These are phyloP conservation scores for Enteromius afrohamiltoni DNA, from an alignment of 2,797 vertebrate species.

Conservation along the genomic window DNA sequence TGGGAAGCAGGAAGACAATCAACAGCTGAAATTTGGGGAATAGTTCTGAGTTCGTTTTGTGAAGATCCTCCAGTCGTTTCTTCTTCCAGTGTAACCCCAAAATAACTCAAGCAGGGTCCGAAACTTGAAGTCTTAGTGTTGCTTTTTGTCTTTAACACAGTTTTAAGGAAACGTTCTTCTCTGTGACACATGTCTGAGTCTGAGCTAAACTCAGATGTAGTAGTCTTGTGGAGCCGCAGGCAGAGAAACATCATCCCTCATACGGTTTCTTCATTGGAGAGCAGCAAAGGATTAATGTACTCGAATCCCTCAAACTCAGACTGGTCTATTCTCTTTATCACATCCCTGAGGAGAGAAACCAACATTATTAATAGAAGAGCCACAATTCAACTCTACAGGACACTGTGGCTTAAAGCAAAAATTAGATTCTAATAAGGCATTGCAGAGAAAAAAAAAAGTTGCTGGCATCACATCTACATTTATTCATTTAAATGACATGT, in stretches of 20 bases:
- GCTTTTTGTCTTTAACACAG: slow-evolving; percentile 16
- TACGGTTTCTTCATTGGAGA: slow-evolving; percentile 93
- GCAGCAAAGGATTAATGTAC: slow-evolving; percentile 96
- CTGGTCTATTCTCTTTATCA: slow-evolving; percentile 98
- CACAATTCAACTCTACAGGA: slow-evolving; percentile 6
- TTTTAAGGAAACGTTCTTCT: slow-evolving; percentile 29
- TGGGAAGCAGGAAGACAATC: slow-evolving; percentile 72
- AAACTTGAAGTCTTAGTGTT: slow-evolving; percentile 32
- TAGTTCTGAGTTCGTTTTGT: slow-evolving; percentile 28
- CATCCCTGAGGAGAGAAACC: slow-evolving; percentile 80
- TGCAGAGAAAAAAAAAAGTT: neutral
- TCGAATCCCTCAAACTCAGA: slow-evolving; percentile 98
- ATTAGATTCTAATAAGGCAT: neutral
- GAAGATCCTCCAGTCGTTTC: slow-evolving; percentile 24
- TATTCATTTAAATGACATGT: slow-evolving; percentile 2
- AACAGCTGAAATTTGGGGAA: slow-evolving; percentile 51
- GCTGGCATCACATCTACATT: neutral
- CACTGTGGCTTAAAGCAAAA: slow-evolving; percentile 11
- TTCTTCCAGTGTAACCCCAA: slow-evolving; percentile 30
- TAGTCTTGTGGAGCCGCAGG: slow-evolving; percentile 38
- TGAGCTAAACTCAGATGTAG: slow-evolving; percentile 46
- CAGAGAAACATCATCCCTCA: slow-evolving; percentile 74
- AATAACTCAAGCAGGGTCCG: slow-evolving; percentile 13
- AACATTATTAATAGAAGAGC: slow-evolving; percentile 27
- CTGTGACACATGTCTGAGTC: slow-evolving; percentile 40